Percentiles rank a stretch among this genome's conserved stretches.
Evolutionary conservation across 1,140 invertebrate genomes (phyloP).

Genomic region (Diorhabda elongata): DNA sequence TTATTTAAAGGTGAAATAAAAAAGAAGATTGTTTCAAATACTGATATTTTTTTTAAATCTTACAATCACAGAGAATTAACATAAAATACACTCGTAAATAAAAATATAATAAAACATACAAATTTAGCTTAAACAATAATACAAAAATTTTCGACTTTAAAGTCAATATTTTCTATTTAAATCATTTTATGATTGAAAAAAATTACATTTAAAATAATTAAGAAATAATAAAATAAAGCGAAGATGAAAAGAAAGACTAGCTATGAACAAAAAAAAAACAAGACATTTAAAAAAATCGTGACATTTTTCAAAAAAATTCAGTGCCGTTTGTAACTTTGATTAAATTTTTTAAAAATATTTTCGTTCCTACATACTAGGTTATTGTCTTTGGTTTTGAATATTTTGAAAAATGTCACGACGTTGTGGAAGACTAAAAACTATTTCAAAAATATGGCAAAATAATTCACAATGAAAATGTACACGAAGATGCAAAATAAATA

Average conservation of each 20-base stretch:
- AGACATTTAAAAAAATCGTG: constrained; percentile 15
- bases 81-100: constrained; percentile 29
- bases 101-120: constrained; percentile 22
- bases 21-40: constrained; percentile 23
- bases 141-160: constrained; percentile 22
- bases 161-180: constrained; percentile 19
- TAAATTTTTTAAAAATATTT: neutral
- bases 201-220: constrained; percentile 17
- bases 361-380: neutral
- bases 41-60: constrained; percentile 29
- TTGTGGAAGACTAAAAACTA: constrained; percentile 15
- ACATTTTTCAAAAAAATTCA: neutral
- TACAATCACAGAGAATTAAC: constrained; percentile 32
- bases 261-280: constrained; percentile 32
- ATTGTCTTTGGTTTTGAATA: neutral
- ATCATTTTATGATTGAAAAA: constrained; percentile 25
- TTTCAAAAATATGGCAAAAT: constrained; percentile 26
- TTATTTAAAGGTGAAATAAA: constrained; percentile 7
- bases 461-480: constrained; percentile 26
- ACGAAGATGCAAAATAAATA: constrained; percentile 20
- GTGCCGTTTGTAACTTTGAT: neutral
- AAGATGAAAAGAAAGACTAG: constrained; percentile 29
- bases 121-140: constrained; percentile 23
- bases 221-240: constrained; percentile 22
- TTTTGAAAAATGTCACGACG: neutral